Conservation (phyloP, 1,140 invertebrate genomes). For the Camponotus vicinus region DNA sequence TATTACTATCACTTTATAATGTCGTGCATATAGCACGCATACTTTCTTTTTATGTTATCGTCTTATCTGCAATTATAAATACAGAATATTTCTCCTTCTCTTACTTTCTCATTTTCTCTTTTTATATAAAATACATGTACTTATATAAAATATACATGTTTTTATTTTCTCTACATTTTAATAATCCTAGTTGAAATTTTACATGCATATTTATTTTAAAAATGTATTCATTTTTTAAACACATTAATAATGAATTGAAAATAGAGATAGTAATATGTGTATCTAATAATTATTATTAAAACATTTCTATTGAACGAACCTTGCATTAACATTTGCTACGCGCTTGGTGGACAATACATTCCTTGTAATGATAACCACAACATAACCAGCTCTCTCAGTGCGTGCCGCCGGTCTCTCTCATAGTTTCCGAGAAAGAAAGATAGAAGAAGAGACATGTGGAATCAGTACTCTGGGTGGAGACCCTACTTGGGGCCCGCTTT, state of each 20-base stretch:
- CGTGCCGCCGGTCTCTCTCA: constrained; percentile 40
- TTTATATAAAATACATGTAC: background rate
- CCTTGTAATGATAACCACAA: constrained; percentile 59
- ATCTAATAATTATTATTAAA: background rate
- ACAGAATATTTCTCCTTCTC: no score
- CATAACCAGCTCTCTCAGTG: constrained; percentile 71
- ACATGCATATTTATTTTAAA: background rate
- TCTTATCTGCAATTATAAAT: background rate
- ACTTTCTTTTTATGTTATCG: background rate
- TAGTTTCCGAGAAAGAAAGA: constrained; percentile 18
- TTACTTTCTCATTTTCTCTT: background rate
- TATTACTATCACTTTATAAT: constrained; percentile 8
- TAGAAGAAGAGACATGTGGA: constrained; percentile 22
- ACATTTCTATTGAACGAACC: background rate
- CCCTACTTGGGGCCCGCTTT: constrained; percentile 67
- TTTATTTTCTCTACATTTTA: background rate
- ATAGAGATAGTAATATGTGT: background rate
- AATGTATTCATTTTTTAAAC: background rate
- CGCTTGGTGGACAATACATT: constrained; percentile 18
- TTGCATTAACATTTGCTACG: constrained; percentile 22
- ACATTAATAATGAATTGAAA: background rate
- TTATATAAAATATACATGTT: background rate
- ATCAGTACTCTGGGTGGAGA: constrained; percentile 28
- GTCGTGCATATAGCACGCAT: background rate
- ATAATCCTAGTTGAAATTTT: background rate